phyloP scores from a whole-genome alignment of 2,888 invertebrate genomes.

The Girardia tigrina region DNA sequence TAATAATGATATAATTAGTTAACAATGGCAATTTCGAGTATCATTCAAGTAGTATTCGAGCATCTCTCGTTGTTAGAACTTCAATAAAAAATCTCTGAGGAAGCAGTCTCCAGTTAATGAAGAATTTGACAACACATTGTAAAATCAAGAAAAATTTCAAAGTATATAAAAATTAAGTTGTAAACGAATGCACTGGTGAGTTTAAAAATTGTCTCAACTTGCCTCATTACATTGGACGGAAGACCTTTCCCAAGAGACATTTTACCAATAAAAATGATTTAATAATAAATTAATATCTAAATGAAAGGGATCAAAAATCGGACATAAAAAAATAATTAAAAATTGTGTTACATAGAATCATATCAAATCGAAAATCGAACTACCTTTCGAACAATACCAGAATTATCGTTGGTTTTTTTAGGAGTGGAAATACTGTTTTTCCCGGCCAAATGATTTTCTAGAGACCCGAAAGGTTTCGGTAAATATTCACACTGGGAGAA shows the following conservation, averaged over 20 bases:
- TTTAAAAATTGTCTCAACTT: background rate
- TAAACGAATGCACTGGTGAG: too few relatives aligned
- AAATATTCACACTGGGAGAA: constrained; percentile 91
- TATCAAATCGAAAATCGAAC: constrained; percentile 27
- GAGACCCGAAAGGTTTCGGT: constrained; percentile 80
- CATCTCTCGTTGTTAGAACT: too few relatives aligned
- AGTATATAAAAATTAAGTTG: too few relatives aligned
- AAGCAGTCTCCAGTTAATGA: too few relatives aligned
- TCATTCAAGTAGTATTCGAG: too few relatives aligned
- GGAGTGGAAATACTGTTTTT: constrained; percentile 55
- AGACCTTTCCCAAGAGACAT: background rate
- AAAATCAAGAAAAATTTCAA: too few relatives aligned
- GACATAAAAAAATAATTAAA: constrained; percentile 41
- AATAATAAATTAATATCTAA: background rate
- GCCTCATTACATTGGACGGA: background rate
- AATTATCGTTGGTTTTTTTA: constrained; percentile 59
- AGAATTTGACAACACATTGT: too few relatives aligned
- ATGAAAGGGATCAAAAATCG: background rate
- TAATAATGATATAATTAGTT: too few relatives aligned
- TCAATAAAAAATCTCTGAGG: too few relatives aligned
- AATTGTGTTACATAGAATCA: too few relatives aligned
- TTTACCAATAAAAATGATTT: background rate
- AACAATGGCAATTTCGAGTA: too few relatives aligned
- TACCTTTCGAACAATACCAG: constrained; percentile 72
- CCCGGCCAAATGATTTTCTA: constrained; percentile 70